Evolutionary conservation across 2,888 invertebrate species (phyloP).

Genomic region (Dryobota labecula): DNA sequence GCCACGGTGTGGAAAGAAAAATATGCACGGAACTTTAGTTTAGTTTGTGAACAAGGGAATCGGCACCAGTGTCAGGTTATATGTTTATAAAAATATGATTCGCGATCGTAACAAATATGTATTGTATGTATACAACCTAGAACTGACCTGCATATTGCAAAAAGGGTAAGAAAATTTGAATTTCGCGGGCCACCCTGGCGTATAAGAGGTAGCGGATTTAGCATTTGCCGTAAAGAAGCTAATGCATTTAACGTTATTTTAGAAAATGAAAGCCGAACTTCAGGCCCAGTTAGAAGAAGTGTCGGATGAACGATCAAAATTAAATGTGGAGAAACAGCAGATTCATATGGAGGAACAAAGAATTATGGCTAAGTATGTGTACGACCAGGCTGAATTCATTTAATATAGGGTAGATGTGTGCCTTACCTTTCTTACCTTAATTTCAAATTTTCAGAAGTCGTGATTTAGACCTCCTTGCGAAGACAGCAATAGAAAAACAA

Average conservation of each 20-base stretch:
- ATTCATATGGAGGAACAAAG: slow-evolving; percentile 86
- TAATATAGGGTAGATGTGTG: not conserved
- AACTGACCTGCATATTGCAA: too few relatives aligned
- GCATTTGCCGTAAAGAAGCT: too few relatives aligned
- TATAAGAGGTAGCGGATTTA: too few relatives aligned
- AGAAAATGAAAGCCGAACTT: slow-evolving; percentile 87
- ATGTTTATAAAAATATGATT: too few relatives aligned
- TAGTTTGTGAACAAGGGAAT: too few relatives aligned
- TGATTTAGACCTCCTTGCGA: slow-evolving; percentile 89
- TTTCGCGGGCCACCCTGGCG: too few relatives aligned
- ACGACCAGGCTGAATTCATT: not conserved
- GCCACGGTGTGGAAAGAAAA: too few relatives aligned
- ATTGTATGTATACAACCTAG: too few relatives aligned
- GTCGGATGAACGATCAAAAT: slow-evolving; percentile 82
- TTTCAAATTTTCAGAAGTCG: slow-evolving; percentile 77
- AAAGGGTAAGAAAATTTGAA: too few relatives aligned
- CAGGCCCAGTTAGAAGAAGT: slow-evolving; percentile 85
- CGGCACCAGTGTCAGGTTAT: too few relatives aligned
- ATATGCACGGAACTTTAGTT: too few relatives aligned
- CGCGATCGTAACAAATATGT: too few relatives aligned
- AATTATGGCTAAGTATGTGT: slow-evolving; percentile 81
- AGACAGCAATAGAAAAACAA: slow-evolving; percentile 91
- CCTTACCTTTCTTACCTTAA: not conserved
- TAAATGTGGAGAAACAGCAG: slow-evolving; percentile 84
- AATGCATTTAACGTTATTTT: slow-evolving; percentile 29